Evolutionary conservation across 2,888 invertebrate genomes (phyloP).

Genomic region (Diarsia mendica): DNA sequence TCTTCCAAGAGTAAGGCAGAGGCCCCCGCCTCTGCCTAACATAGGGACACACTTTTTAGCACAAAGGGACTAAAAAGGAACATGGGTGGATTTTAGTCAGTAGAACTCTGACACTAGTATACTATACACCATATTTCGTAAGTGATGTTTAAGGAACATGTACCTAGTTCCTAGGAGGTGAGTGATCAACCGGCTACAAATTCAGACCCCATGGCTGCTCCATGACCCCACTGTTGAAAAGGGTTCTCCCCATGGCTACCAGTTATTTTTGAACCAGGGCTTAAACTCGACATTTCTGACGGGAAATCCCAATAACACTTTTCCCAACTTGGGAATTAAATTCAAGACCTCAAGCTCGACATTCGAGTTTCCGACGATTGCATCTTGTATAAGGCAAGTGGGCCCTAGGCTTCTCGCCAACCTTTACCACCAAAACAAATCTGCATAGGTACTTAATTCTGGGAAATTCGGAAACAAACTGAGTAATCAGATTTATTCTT

Average conservation of each 20-base stretch:
- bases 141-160: not conserved
- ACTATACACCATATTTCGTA: too few species aligned
- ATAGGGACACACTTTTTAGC: too few species aligned
- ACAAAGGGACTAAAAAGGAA: too few species aligned
- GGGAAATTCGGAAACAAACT: slow-evolving; percentile 4
- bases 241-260: not conserved
- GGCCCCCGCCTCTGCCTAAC: too few species aligned
- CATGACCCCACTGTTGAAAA: not conserved
- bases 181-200: not conserved
- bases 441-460: not conserved
- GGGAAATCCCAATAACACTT: not conserved
- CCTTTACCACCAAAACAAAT: slow-evolving; percentile 8
- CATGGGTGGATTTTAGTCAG: too few species aligned
- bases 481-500: slow-evolving; percentile 18
- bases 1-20: not conserved
- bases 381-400: not conserved
- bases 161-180: not conserved
- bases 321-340: not conserved
- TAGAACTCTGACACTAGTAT: too few species aligned
- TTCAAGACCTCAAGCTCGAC: not conserved
- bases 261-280: not conserved
- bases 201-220: not conserved
- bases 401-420: not conserved
- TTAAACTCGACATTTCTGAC: not conserved
- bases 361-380: not conserved